These are phyloP conservation scores for Cynodonichthys magdalenae DNA, from an alignment of 2,797 vertebrate genomes.

Conservation along the genomic window DNA sequence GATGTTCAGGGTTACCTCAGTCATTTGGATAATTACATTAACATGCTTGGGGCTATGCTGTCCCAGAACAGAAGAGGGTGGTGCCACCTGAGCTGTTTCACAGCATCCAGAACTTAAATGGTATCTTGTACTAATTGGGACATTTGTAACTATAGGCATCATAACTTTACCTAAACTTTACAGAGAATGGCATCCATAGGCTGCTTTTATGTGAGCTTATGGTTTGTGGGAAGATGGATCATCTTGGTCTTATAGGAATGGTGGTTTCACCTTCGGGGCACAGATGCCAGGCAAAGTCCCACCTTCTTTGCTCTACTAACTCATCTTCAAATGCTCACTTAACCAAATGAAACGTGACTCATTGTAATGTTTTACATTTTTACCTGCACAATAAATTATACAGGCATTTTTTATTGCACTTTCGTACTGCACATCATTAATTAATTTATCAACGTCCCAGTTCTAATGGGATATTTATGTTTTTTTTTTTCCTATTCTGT, in stretches of 20 bases:
- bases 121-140: constrained; percentile 72
- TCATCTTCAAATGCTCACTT: constrained; percentile 71
- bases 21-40: constrained; percentile 72
- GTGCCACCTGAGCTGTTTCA: constrained; percentile 34
- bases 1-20: constrained; percentile 62
- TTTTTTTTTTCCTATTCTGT: constrained; percentile 31
- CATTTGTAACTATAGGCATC: constrained; percentile 57
- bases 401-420: constrained; percentile 26
- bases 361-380: constrained; percentile 74
- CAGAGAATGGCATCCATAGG: constrained; percentile 36
- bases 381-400: constrained; percentile 69
- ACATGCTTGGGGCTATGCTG: constrained; percentile 46
- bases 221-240: constrained; percentile 49
- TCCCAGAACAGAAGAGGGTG: constrained; percentile 46
- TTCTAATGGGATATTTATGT: constrained; percentile 48
- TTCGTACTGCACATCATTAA: constrained; percentile 53
- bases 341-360: constrained; percentile 71
- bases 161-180: constrained; percentile 56
- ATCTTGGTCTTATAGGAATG: constrained; percentile 47
- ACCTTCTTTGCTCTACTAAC: constrained; percentile 31
- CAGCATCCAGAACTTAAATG: constrained; percentile 39
- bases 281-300: constrained; percentile 34
- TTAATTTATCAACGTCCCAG: constrained; percentile 70
- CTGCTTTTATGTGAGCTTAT: constrained; percentile 68
- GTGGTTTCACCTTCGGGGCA: constrained; percentile 52